These are phyloP conservation scores for Abramis brama DNA, from an alignment of 2,113 vertebrate species.

Conservation along the genomic window DNA sequence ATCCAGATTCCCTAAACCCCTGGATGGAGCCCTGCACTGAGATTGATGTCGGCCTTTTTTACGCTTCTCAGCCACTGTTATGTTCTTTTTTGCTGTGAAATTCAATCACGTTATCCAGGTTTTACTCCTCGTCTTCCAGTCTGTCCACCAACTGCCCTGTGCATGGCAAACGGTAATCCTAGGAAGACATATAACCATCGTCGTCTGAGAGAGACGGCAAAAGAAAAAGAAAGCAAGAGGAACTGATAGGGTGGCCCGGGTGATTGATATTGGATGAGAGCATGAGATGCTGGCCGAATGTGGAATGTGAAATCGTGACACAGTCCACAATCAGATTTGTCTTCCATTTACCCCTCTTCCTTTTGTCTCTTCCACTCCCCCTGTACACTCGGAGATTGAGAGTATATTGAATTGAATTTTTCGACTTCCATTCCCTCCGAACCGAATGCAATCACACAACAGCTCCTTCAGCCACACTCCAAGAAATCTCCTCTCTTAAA, in stretches of 20 bases:
- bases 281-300: constrained; percentile 11
- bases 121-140: constrained; percentile 57
- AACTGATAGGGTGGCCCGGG: constrained; percentile 46
- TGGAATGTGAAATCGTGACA: constrained; percentile 46
- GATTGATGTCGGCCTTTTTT: constrained; percentile 65
- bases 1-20: constrained; percentile 7
- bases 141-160: constrained; percentile 31
- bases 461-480: constrained; percentile 34
- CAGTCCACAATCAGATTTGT: constrained; percentile 57
- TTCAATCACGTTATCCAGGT: constrained; percentile 69
- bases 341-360: constrained; percentile 49
- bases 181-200: constrained; percentile 61
- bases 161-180: constrained; percentile 55
- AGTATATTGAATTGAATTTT: constrained; percentile 57
- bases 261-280: constrained; percentile 63
- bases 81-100: constrained; percentile 71
- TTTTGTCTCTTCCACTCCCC: constrained; percentile 21
- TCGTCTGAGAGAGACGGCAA: constrained; percentile 42
- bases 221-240: constrained; percentile 45
- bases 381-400: constrained; percentile 21
- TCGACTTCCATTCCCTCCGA: constrained; percentile 30
- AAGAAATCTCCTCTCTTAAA: constrained; percentile 31
- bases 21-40: constrained; percentile 38
- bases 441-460: constrained; percentile 21
- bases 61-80: constrained; percentile 63